These are phyloP conservation scores for Myotis planiceps DNA, from an alignment of 2,797 vertebrate species.

Conservation along the genomic window DNA sequence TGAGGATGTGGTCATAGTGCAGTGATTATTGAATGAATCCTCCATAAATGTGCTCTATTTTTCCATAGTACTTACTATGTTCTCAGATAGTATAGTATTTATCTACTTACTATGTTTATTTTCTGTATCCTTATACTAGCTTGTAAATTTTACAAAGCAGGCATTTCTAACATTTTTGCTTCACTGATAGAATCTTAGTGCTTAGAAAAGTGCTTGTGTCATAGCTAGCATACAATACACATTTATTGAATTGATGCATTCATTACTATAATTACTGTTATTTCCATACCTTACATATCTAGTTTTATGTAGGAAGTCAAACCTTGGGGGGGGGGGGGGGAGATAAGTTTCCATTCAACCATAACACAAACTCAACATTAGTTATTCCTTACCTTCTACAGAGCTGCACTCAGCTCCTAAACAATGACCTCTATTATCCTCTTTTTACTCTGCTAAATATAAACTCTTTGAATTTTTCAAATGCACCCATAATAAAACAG, in stretches of 20 bases:
- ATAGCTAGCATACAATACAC: background rate
- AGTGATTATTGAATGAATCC: background rate
- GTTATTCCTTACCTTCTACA: background rate
- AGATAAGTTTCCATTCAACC: background rate
- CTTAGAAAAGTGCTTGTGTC: background rate
- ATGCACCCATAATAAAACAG: background rate
- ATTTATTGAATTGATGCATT: background rate
- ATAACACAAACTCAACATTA: background rate
- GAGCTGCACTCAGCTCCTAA: background rate
- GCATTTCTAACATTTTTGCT: background rate
- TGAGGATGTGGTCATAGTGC: background rate
- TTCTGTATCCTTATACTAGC: background rate
- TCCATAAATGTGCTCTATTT: background rate
- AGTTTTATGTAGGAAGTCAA: background rate
- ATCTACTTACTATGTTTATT: background rate
- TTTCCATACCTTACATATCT: background rate
- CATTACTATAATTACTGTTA: background rate
- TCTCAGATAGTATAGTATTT: background rate
- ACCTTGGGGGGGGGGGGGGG: fast-evolving
- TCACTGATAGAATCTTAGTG: background rate
- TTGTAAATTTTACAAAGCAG: background rate
- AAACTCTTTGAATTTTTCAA: background rate
- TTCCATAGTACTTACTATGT: too few species aligned
- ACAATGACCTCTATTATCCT: background rate
- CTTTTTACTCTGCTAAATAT: background rate